Conservation (phyloP, 2,797 vertebrate species). For the Mormyrops boulengeri region DNA sequence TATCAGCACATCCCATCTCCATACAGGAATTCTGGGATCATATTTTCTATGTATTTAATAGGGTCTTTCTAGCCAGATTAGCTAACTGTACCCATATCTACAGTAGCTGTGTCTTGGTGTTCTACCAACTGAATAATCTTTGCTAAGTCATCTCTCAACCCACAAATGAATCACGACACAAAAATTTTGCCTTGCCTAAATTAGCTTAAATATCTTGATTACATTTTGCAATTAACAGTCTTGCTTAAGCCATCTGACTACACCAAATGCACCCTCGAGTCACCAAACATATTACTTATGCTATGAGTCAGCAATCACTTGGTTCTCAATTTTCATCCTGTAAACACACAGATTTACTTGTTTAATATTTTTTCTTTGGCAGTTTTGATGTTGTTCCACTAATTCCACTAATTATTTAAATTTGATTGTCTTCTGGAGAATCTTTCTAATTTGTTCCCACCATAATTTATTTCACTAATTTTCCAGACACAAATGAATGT, state of each 20-base stretch:
- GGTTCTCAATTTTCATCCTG: neutral
- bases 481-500: neutral
- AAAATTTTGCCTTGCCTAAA: constrained; percentile 35
- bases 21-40: neutral
- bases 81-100: neutral
- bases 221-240: constrained; percentile 23
- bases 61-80: neutral
- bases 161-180: constrained; percentile 30
- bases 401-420: neutral
- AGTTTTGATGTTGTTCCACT: neutral
- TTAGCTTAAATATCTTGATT: constrained; percentile 31
- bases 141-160: constrained; percentile 22
- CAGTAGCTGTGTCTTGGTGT: constrained; percentile 11
- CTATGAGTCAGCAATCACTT: neutral
- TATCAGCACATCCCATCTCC: neutral
- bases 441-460: neutral
- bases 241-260: constrained; percentile 9
- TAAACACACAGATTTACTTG: neutral
- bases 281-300: neutral
- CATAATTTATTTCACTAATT: neutral
- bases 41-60: neutral
- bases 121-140: constrained; percentile 6
- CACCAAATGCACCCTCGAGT: neutral
- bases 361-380: neutral
- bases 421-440: neutral